Conservation (phyloP, 2,797 vertebrate species). For the Rhinella marina region DNA sequence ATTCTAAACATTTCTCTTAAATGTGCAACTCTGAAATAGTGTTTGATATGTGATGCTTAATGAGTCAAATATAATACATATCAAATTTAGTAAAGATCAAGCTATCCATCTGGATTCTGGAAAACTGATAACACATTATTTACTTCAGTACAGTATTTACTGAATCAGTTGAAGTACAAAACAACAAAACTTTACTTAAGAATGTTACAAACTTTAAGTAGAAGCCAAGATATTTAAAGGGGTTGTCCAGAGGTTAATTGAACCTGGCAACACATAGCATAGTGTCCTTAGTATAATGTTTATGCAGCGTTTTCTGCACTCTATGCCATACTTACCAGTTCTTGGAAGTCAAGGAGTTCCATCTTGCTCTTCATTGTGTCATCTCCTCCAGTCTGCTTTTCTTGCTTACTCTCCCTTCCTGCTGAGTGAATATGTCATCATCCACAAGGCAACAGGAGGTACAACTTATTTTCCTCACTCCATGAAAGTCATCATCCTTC, state of each 20-base stretch:
- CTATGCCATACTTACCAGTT: no score
- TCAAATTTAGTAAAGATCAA: slow-evolving; percentile 8
- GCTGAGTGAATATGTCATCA: no score
- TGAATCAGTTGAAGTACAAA: neutral
- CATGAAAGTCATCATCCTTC: no score
- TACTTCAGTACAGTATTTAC: neutral
- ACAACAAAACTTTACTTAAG: neutral
- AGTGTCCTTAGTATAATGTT: no score
- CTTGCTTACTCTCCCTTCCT: no score
- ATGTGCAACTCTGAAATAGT: slow-evolving; percentile 4
- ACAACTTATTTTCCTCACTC: no score
- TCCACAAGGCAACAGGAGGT: no score
- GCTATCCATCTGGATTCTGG: neutral
- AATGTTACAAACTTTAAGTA: neutral
- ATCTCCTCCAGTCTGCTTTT: no score
- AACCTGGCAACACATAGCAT: neutral
- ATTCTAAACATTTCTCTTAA: slow-evolving; percentile 45
- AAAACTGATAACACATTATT: slow-evolving; percentile 1
- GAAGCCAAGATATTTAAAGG: neutral
- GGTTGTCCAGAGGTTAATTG: no score
- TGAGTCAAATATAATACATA: slow-evolving; percentile 7
- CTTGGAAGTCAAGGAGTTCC: no score
- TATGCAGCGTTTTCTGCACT: no score
- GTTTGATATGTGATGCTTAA: slow-evolving; percentile 22
- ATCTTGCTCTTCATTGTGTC: no score